phyloP scores from a whole-genome alignment of 2,113 vertebrate genomes.

The Sus scrofa region T2T-Sscrofa CM000830.6:81122001-81122500 shows the following conservation, averaged over 20 bases:
- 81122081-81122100: not conserved
- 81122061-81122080: not conserved
- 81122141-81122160: not conserved
- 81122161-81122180: not conserved
- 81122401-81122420: not conserved
- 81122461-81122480: not conserved
- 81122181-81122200: not conserved
- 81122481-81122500: not conserved
- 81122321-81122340: not conserved
- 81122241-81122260: not conserved
- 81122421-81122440: not conserved
- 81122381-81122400: not conserved
- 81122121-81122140: not conserved
- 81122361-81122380: not conserved
- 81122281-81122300: not conserved
- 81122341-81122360: not conserved
- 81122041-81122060: not conserved
- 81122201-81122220: not conserved
- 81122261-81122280: not conserved
- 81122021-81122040: not conserved
- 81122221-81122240: not conserved
- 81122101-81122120: not conserved
- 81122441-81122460: not conserved
- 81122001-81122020: not conserved
- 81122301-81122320: not conserved